Percentiles rank a stretch among this genome's conserved stretches.
Conservation (phyloP, 2,113 vertebrate species). For the Hippocampus guttulatus region DNA sequence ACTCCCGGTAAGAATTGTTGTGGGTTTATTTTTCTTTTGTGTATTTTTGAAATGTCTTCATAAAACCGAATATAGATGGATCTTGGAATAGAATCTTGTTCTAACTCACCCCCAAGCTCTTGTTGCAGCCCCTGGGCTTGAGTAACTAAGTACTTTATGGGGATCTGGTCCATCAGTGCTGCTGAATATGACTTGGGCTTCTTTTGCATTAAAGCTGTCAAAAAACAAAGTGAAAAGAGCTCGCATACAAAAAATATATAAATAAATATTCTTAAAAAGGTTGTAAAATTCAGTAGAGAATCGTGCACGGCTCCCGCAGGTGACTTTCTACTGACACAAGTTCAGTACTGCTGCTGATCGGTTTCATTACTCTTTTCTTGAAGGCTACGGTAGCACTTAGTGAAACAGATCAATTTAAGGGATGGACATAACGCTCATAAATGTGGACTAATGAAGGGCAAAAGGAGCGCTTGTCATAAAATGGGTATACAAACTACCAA, state of each 20-base stretch:
- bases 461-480: conserved; percentile 46
- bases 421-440: conserved; percentile 60
- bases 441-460: conserved; percentile 64
- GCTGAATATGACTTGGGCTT: conserved; percentile 96
- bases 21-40: not conserved
- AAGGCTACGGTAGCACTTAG: conserved; percentile 59
- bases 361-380: conserved; percentile 62
- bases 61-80: not conserved
- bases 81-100: not conserved
- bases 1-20: not conserved
- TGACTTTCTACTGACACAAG: conserved; percentile 62
- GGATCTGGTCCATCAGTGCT: conserved; percentile 96
- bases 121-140: conserved; percentile 95
- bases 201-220: conserved; percentile 87
- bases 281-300: not conserved
- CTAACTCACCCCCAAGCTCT: conserved; percentile 84
- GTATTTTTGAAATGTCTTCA: not conserved
- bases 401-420: conserved; percentile 70
- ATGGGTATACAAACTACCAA: conserved; percentile 52
- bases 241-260: not conserved
- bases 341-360: conserved; percentile 68
- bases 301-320: conserved; percentile 35
- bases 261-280: conserved; percentile 5
- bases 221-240: conserved; percentile 1
- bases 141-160: conserved; percentile 94